Evolutionary conservation across 2,888 invertebrate species (phyloP).

Genomic region (Leucophenga montana): DNA sequence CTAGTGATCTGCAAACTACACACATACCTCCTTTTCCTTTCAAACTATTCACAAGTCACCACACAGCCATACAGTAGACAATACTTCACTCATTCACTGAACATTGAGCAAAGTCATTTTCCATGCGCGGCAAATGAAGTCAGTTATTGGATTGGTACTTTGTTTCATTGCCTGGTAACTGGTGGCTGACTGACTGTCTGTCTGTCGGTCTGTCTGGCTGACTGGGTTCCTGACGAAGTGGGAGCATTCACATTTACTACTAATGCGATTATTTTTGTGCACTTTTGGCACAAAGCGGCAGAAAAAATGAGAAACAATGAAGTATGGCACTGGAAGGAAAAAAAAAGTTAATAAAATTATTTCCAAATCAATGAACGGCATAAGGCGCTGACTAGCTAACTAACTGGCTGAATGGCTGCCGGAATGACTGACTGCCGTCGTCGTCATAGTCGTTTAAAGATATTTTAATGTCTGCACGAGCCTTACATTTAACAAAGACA

Average conservation of each 20-base stretch:
- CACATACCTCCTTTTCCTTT: too few species aligned
- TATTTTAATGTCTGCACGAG: slow-evolving; percentile 56
- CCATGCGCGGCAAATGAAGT: not conserved
- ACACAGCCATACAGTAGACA: slow-evolving; percentile 28
- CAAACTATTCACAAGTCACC: slow-evolving; percentile 32
- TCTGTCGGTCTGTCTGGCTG: not conserved
- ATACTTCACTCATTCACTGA: not conserved
- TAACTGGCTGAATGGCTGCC: slow-evolving; percentile 2
- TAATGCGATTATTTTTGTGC: slow-evolving; percentile 68
- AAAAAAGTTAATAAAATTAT: slow-evolving; percentile 65
- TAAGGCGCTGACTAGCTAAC: slow-evolving; percentile 44
- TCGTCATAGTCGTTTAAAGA: slow-evolving; percentile 47
- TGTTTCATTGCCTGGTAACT: too few species aligned
- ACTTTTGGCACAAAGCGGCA: slow-evolving; percentile 55
- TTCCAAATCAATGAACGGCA: slow-evolving; percentile 67
- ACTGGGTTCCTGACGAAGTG: not conserved
- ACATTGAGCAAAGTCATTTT: slow-evolving; percentile 11
- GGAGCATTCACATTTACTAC: slow-evolving; percentile 30
- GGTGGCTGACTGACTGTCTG: not conserved
- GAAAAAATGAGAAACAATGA: not conserved
- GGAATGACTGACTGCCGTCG: not conserved
- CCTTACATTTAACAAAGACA: slow-evolving; percentile 46
- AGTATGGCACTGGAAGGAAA: not conserved
- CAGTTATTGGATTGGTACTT: too few species aligned
- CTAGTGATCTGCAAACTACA: not conserved